phyloP scores from a whole-genome alignment of 2,113 vertebrate genomes.

The Paratilapia polleni region DNA sequence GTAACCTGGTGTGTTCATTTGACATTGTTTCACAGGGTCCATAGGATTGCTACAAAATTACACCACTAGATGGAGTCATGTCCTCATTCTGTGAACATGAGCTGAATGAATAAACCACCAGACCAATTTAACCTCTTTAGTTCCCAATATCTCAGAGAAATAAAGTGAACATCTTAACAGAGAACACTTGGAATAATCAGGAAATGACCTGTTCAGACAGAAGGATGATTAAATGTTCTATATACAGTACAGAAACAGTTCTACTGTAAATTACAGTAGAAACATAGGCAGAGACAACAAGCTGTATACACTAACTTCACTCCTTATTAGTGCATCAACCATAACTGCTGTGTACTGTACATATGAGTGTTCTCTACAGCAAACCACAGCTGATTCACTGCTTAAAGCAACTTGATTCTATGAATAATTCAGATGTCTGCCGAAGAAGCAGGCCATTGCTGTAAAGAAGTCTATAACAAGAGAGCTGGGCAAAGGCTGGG shows the following conservation, averaged over 20 bases:
- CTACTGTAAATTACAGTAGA: background rate
- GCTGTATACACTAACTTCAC: background rate
- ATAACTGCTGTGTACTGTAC: constrained; percentile 3
- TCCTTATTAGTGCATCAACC: constrained; percentile 11
- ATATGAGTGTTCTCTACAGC: constrained; percentile 13
- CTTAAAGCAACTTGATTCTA: constrained; percentile 53
- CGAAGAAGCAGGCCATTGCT: constrained; percentile 53
- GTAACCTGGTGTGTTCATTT: background rate
- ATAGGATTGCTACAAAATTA: background rate
- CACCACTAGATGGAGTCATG: constrained; percentile 75
- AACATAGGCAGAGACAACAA: background rate
- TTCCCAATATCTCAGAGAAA: background rate
- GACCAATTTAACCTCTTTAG: background rate
- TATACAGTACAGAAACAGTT: background rate
- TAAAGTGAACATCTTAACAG: background rate
- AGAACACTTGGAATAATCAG: background rate
- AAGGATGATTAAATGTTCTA: background rate
- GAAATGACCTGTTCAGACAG: background rate
- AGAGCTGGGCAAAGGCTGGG: constrained; percentile 26
- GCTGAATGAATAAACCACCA: constrained; percentile 33
- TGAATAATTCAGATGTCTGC: constrained; percentile 73
- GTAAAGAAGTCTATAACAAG: constrained; percentile 20
- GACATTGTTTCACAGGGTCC: background rate
- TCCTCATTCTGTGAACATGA: constrained; percentile 28
- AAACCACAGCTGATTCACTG: constrained; percentile 41